phyloP scores from a whole-genome alignment of 2,113 vertebrate species.

The Plectropomus leopardus region DNA sequence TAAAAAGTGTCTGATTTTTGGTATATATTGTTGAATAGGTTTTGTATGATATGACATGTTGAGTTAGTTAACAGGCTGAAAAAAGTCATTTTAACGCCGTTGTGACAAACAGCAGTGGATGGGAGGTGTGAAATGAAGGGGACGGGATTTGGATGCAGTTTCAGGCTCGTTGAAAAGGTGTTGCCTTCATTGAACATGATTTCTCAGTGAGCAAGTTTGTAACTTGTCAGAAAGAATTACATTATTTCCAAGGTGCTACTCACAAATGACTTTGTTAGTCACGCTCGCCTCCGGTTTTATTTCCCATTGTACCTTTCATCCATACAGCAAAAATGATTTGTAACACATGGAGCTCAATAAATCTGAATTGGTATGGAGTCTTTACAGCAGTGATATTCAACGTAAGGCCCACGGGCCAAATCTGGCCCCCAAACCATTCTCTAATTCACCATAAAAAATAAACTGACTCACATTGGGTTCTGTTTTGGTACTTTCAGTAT shows the following conservation, averaged over 20 bases:
- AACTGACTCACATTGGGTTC: no score
- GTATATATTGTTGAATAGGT: not conserved
- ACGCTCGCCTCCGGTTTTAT: slow-evolving; percentile 15
- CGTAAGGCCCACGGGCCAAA: no score
- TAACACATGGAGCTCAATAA: slow-evolving; percentile 10
- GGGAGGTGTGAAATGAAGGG: slow-evolving; percentile 19
- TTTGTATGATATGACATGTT: not conserved
- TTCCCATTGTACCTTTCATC: slow-evolving; percentile 16
- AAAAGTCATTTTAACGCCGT: slow-evolving; percentile 25
- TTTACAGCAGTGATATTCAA: no score
- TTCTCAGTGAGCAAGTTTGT: slow-evolving; percentile 49
- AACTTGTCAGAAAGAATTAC: slow-evolving; percentile 40
- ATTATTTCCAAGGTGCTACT: slow-evolving; percentile 23
- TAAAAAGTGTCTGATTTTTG: slow-evolving; percentile 1
- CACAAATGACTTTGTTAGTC: slow-evolving; percentile 39
- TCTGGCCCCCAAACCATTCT: no score
- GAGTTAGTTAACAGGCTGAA: slow-evolving; percentile 1
- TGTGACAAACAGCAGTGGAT: slow-evolving; percentile 4
- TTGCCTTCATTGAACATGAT: slow-evolving; percentile 46
- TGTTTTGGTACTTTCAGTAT: no score
- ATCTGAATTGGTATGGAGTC: not conserved
- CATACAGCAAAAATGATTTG: not conserved
- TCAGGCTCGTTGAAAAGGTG: slow-evolving; percentile 21
- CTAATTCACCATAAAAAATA: no score
- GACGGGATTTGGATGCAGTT: slow-evolving; percentile 29